These are phyloP conservation scores for Myiozetetes cayanensis DNA, from an alignment of 2,113 vertebrate genomes.

Conservation along the genomic window DNA sequence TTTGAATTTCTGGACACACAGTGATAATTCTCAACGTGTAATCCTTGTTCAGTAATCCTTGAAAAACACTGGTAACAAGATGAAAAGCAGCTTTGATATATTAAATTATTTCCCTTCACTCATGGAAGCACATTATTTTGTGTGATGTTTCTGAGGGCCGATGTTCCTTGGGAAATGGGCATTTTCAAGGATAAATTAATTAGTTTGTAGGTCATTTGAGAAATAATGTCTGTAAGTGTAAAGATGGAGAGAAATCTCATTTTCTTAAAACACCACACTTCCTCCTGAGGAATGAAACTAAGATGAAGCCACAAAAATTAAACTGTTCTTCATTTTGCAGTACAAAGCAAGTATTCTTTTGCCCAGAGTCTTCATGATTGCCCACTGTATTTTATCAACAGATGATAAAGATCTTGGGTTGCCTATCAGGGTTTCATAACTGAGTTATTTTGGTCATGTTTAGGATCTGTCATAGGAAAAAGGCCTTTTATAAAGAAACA, in stretches of 20 bases:
- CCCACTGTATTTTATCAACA: not conserved
- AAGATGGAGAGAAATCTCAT: not conserved
- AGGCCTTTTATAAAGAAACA: not conserved
- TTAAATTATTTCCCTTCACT: not conserved
- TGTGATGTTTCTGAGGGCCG: not conserved
- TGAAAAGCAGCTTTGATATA: slow-evolving; percentile 9
- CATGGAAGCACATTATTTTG: not conserved
- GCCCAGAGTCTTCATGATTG: not conserved
- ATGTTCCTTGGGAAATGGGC: not conserved
- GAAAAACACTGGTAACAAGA: not conserved
- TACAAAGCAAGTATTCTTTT: not conserved
- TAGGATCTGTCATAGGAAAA: not conserved
- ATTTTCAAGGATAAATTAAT: slow-evolving; percentile 30
- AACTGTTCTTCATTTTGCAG: not conserved
- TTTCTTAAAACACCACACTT: not conserved
- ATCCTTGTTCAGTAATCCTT: not conserved
- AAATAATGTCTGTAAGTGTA: not conserved
- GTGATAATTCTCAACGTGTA: not conserved
- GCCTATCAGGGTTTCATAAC: not conserved
- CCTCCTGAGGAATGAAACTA: not conserved
- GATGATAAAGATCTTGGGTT: not conserved
- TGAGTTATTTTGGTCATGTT: not conserved
- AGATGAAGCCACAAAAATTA: not conserved
- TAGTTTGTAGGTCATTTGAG: slow-evolving; percentile 1
- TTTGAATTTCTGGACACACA: not conserved